These are phyloP conservation scores for Drosophila meridionalis DNA, from an alignment of 2,888 invertebrate genomes.

Conservation along the genomic window DNA sequence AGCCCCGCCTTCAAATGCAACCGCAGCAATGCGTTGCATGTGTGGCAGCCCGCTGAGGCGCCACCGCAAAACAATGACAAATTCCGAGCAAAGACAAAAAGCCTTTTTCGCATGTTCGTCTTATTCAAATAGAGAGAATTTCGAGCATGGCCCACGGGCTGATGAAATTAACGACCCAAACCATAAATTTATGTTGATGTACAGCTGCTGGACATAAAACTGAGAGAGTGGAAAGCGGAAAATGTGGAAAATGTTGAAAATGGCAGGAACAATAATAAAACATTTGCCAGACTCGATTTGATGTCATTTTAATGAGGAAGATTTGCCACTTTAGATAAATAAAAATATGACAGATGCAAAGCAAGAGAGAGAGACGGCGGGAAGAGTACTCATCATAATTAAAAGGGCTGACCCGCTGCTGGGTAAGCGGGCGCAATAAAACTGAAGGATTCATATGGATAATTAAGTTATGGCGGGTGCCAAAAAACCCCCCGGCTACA, in stretches of 20 bases:
- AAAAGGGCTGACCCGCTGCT: constrained; percentile 44
- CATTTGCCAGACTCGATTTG: constrained; percentile 51
- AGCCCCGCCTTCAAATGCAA: constrained; percentile 30
- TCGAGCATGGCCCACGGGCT: constrained; percentile 24
- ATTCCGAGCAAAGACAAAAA: constrained; percentile 34
- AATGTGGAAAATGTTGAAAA: not conserved
- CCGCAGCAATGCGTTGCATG: constrained; percentile 34
- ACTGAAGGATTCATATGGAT: constrained; percentile 76
- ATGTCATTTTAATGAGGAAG: constrained; percentile 76
- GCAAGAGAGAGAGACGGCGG: not conserved
- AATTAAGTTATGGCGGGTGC: constrained; percentile 76
- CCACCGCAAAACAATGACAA: constrained; percentile 48
- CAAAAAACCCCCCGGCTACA: constrained; percentile 19
- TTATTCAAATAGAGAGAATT: constrained; percentile 17
- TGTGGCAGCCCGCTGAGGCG: constrained; percentile 11
- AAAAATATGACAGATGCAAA: constrained; percentile 77
- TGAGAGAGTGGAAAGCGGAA: constrained; percentile 37
- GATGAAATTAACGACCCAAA: constrained; percentile 47
- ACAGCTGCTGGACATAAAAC: constrained; percentile 71
- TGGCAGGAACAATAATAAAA: constrained; percentile 60
- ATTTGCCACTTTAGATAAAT: constrained; percentile 71
- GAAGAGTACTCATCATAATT: constrained; percentile 73
- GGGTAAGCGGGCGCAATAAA: constrained; percentile 56
- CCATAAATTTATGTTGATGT: constrained; percentile 71
- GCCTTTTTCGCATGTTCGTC: constrained; percentile 3